Evolutionary conservation across 2,888 invertebrate species (phyloP).

Genomic region (Nebria brevicollis): DNA sequence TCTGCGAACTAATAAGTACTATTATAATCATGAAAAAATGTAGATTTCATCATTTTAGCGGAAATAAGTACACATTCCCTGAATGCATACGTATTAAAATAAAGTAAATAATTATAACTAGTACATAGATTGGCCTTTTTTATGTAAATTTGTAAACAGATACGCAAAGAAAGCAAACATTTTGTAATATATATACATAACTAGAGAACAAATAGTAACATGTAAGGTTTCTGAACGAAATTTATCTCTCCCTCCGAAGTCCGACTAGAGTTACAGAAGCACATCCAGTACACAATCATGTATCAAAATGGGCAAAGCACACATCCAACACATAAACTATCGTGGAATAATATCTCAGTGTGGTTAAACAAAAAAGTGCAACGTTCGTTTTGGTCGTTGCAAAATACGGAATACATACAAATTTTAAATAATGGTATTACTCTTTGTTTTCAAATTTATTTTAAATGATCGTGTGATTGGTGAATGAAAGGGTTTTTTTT

Average conservation of each 20-base stretch:
- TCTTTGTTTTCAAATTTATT: background rate
- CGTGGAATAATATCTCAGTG: slow-evolving; percentile 35
- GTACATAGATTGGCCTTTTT: too few relatives aligned
- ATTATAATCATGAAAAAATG: too few relatives aligned
- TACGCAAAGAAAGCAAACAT: background rate
- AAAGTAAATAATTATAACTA: too few relatives aligned
- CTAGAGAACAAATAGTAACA: background rate
- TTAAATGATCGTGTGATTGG: background rate
- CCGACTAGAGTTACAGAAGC: background rate
- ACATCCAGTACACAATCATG: background rate
- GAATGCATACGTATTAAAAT: too few relatives aligned
- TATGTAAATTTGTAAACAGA: background rate
- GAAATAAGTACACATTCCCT: too few relatives aligned
- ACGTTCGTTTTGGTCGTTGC: slow-evolving; percentile 14
- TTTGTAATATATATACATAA: background rate
- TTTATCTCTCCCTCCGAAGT: background rate
- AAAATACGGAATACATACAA: slow-evolving; percentile 18
- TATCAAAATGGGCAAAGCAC: background rate
- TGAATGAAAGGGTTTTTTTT: background rate
- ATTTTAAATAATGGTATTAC: slow-evolving; percentile 36
- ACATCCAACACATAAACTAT: slow-evolving; percentile 12
- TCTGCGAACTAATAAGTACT: too few relatives aligned
- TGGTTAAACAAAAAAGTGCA: slow-evolving; percentile 29
- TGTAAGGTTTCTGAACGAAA: background rate
- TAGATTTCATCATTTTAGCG: too few relatives aligned